These are phyloP conservation scores for Fistularia commersonii DNA, from an alignment of 2,797 vertebrate species.

Conservation along the genomic window DNA sequence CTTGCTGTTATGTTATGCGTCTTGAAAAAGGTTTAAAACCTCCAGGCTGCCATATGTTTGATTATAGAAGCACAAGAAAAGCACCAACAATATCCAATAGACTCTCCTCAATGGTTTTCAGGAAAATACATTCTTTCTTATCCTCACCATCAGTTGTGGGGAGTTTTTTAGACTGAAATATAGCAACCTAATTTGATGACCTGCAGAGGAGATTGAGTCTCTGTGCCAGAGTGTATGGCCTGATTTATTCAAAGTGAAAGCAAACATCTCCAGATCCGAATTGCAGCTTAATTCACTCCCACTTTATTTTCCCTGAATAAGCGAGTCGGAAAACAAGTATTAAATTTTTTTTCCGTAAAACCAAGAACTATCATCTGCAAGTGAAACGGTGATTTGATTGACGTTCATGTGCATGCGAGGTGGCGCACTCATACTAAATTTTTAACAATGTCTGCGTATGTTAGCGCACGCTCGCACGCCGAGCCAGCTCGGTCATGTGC, in stretches of 20 bases:
- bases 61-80: neutral
- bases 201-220: conserved; percentile 44
- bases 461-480: too few relatives aligned
- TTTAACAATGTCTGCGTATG: too few relatives aligned
- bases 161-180: conserved; percentile 14
- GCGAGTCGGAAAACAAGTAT: conserved; percentile 44
- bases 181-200: conserved; percentile 39
- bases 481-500: too few relatives aligned
- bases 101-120: too few relatives aligned
- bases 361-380: too few relatives aligned
- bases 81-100: neutral
- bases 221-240: conserved; percentile 20
- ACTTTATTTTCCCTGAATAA: conserved; percentile 37
- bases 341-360: too few relatives aligned
- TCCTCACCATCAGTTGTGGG: neutral
- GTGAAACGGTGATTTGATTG: too few relatives aligned
- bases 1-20: conserved; percentile 27
- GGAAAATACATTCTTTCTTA: too few relatives aligned
- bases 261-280: conserved; percentile 37
- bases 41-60: neutral
- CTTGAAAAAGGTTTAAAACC: conserved; percentile 1
- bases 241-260: conserved; percentile 31
- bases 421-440: too few relatives aligned
- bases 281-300: conserved; percentile 13
- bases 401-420: too few relatives aligned